Percentiles rank a stretch among this genome's conserved stretches.
These are phyloP conservation scores for Agrotis ipsilon DNA, from an alignment of 2,888 invertebrate genomes.

Conservation along the genomic window DNA sequence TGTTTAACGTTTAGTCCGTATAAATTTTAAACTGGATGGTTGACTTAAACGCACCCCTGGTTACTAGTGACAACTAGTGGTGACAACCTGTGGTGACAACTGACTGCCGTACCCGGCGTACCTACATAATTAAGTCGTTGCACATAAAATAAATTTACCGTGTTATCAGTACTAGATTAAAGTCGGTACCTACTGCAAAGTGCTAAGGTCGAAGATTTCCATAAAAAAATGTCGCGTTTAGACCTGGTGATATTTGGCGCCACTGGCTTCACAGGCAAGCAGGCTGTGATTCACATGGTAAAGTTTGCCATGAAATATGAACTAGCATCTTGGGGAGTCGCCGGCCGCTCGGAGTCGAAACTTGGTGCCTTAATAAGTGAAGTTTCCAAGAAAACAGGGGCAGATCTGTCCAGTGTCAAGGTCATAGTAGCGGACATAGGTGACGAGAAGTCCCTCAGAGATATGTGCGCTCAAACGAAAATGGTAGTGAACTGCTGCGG, in stretches of 20 bases:
- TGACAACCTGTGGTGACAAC: too few relatives aligned
- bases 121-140: background rate
- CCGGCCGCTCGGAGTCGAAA: conserved; percentile 93
- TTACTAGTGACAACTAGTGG: too few relatives aligned
- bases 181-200: conserved; percentile 3
- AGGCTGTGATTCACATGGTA: conserved; percentile 93
- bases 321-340: conserved; percentile 95
- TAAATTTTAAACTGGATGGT: too few relatives aligned
- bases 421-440: conserved; percentile 95
- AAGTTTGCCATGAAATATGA: conserved; percentile 84
- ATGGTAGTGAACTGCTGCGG: conserved; percentile 98
- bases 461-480: conserved; percentile 95
- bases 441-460: conserved; percentile 93
- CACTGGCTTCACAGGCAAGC: conserved; percentile 97
- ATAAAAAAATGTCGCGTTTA: conserved; percentile 85
- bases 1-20: too few relatives aligned
- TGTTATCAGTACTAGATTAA: conserved; percentile 23
- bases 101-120: too few relatives aligned
- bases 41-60: too few relatives aligned
- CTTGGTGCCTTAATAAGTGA: conserved; percentile 86
- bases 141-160: background rate
- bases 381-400: conserved; percentile 85
- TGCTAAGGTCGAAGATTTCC: background rate
- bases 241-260: conserved; percentile 98
- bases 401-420: conserved; percentile 91